A percentile compares a stretch with the other conserved stretches of the same genome.
phyloP scores from a whole-genome alignment of 2,888 invertebrate species.

The Cetonia aurata region DNA sequence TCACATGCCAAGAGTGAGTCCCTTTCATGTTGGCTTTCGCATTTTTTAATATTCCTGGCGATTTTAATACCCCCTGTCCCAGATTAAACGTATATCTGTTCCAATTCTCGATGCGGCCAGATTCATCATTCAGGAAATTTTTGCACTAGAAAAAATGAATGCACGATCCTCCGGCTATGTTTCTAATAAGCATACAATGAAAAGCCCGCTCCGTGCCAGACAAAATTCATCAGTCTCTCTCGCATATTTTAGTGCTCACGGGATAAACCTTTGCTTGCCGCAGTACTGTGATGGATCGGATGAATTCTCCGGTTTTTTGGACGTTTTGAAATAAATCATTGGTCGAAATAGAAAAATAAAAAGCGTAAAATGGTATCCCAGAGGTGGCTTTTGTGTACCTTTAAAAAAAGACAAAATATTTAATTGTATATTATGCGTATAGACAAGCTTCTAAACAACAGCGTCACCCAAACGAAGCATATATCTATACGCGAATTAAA shows the following conservation, averaged over 20 bases:
- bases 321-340: background rate
- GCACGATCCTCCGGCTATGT: slow-evolving; percentile 45
- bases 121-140: slow-evolving; percentile 42
- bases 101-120: slow-evolving; percentile 14
- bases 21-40: background rate
- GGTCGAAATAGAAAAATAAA: background rate
- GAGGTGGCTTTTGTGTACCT: background rate
- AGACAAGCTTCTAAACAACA: too few species aligned
- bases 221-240: slow-evolving; percentile 49
- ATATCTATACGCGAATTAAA: background rate
- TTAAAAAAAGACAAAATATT: too few species aligned
- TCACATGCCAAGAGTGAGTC: too few species aligned
- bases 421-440: too few species aligned
- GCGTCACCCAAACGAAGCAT: too few species aligned
- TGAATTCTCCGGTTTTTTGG: background rate
- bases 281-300: background rate
- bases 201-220: slow-evolving; percentile 48
- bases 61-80: slow-evolving; percentile 21
- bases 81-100: slow-evolving; percentile 24
- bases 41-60: slow-evolving; percentile 9
- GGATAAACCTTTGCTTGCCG: too few species aligned
- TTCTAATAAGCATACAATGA: slow-evolving; percentile 55
- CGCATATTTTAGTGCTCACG: background rate
- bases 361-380: background rate
- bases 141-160: slow-evolving; percentile 44